phyloP scores from a whole-genome alignment of 2,113 vertebrate genomes.

The Heterocephalus glaber region DNA sequence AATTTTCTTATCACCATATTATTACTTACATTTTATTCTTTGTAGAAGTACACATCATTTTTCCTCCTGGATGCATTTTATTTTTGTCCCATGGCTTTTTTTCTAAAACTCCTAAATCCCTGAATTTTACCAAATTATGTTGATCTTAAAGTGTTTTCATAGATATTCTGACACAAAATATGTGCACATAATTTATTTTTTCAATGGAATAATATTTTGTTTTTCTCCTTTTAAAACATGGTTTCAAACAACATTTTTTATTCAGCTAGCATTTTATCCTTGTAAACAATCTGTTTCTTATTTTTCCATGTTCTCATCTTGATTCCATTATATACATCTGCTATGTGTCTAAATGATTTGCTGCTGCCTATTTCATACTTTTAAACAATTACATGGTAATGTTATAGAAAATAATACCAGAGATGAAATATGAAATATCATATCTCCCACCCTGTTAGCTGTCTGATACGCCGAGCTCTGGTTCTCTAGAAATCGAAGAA shows the following conservation, averaged over 20 bases:
- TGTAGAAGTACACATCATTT: neutral
- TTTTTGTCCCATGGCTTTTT: neutral
- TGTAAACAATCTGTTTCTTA: neutral
- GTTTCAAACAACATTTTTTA: neutral
- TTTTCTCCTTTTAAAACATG: neutral
- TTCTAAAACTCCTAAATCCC: neutral
- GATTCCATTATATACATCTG: neutral
- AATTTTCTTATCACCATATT: neutral
- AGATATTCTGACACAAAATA: constrained; percentile 1
- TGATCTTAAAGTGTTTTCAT: neutral
- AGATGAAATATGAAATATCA: no score
- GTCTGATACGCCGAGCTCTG: no score
- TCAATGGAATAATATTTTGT: neutral
- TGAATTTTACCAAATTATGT: neutral
- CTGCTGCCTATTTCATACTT: neutral
- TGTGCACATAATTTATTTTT: neutral
- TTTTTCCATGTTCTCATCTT: neutral
- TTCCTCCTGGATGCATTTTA: neutral
- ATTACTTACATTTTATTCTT: neutral
- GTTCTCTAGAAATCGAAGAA: no score
- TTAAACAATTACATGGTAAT: neutral
- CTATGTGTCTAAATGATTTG: neutral
- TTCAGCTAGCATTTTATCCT: neutral
- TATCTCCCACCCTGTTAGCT: no score
- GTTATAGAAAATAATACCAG: no score